These are phyloP conservation scores for Marcusenius ussheri DNA, from an alignment of 2,113 vertebrate species.

Conservation along the genomic window DNA sequence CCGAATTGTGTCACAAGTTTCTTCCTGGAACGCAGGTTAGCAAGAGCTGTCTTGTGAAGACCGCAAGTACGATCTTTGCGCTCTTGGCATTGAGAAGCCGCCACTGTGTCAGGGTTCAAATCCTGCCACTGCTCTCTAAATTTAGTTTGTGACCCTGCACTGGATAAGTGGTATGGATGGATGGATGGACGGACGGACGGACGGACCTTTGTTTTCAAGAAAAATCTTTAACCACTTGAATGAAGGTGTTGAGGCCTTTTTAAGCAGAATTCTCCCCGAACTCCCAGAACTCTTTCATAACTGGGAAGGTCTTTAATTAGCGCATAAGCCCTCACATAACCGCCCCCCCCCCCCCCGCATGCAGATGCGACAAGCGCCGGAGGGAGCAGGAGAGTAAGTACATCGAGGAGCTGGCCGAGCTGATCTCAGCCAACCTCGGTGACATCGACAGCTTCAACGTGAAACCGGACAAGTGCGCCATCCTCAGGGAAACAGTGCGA, in stretches of 20 bases:
- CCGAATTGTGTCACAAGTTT: not conserved
- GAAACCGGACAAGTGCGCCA: slow-evolving; percentile 98
- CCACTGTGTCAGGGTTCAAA: not conserved
- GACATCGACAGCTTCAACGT: slow-evolving; percentile 99
- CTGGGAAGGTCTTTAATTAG: not conserved
- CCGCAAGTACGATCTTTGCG: not conserved
- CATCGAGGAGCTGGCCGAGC: slow-evolving; percentile 93
- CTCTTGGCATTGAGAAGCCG: not conserved
- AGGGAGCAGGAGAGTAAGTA: slow-evolving; percentile 98
- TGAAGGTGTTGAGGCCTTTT: not conserved
- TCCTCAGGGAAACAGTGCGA: slow-evolving; percentile 96
- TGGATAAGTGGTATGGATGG: not conserved
- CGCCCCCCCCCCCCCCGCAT: not conserved
- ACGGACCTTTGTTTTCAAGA: not conserved
- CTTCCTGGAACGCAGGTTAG: not conserved
- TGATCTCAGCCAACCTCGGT: slow-evolving; percentile 96
- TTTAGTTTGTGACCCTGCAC: not conserved
- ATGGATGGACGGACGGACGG: not conserved
- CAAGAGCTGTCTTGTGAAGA: not conserved
- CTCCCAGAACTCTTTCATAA: not conserved
- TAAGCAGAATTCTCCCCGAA: not conserved
- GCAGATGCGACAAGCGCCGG: slow-evolving; percentile 87
- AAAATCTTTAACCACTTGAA: not conserved
- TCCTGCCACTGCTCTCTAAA: not conserved
- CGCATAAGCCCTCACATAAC: not conserved